Base-by-base conservation (phyloP, 2,888 invertebrate genomes). In the Dicycla oo region DNA sequence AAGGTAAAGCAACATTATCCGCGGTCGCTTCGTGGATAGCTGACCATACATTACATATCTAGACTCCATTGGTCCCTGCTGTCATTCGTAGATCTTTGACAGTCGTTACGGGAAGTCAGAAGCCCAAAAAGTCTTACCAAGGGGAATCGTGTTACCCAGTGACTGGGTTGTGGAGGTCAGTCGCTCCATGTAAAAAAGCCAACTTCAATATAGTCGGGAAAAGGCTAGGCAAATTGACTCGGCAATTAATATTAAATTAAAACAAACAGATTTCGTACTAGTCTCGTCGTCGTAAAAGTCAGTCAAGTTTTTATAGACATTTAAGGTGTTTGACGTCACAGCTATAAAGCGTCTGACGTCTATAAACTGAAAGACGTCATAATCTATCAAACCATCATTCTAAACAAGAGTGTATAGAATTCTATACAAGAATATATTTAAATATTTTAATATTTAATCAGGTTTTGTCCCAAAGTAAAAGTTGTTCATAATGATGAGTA, bases 251-350 rank as follows among this genome's bases (percentile, higher is more conserved):
- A 10, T 18, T 4, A 15, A 68, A 40, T 13, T 66, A n/a, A 69
- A 45, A n/a, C 20, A 54, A 56, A 70, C 13, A 47, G 13, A 40
- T 11, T 15, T 26, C 18, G 2, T 38, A 30, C 10, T 15, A 4
- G 47, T 47, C 56, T 72, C 38, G 38, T 47, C 38, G 38, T 40
- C 45, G n/a, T 56, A 2, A 71, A 64, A 38, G n/a, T 47, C n/a
- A 40, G 13, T 47, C 15, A 47, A 47, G 26, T 56, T 71, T 58
- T 47, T 30, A 23, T 70, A 23, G 26, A 26, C 30, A 30, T 56
- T 38, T 40, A 7, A 47, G 30, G 3, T 11, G n/a, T 38, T 30
- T 56, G 45, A 70, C 26, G 26, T 47, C 43, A 69, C 7, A 71
- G 47, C 15, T 30, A 26, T 72, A 38, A 72, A 47, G 18, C 5